These are phyloP conservation scores for Ctenopoma kingsleyae DNA, from an alignment of 2,797 vertebrate genomes.

Conservation along the genomic window DNA sequence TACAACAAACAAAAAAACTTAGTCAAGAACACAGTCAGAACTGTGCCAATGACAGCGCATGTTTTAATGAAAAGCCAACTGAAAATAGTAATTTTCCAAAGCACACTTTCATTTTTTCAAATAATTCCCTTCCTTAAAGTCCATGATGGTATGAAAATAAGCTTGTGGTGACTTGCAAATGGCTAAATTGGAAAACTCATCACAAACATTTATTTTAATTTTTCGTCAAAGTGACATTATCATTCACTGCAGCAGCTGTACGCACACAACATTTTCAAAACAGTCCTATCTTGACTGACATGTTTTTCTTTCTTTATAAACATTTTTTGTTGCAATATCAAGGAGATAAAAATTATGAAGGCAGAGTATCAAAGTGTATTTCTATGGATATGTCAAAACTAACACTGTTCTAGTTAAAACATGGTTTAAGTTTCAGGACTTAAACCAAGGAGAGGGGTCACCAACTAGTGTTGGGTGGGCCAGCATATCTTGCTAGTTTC, in stretches of 20 bases:
- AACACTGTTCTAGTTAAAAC: not conserved
- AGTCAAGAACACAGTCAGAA: too few species aligned
- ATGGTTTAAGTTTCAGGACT: too few species aligned
- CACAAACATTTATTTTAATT: constrained; percentile 2
- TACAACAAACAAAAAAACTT: constrained; percentile 7
- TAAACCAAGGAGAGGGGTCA: too few species aligned
- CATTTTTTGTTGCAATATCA: not conserved
- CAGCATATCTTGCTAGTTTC: too few species aligned
- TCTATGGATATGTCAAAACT: not conserved
- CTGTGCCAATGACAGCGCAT: not conserved
- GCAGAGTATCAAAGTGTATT: not conserved
- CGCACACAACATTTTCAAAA: not conserved
- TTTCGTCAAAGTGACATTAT: constrained; percentile 17
- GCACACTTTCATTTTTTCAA: not conserved
- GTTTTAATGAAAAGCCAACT: constrained; percentile 1
- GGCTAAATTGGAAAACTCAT: constrained; percentile 9
- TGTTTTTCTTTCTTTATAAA: constrained; percentile 1
- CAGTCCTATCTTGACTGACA: not conserved
- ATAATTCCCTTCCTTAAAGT: constrained; percentile 1
- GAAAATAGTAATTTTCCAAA: constrained; percentile 9
- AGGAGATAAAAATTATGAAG: constrained; percentile 4
- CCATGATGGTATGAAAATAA: constrained; percentile 14
- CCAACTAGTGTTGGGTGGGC: too few species aligned
- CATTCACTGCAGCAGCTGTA: constrained; percentile 7
- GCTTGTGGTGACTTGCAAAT: constrained; percentile 11